Evolutionary conservation across 1,140 invertebrate genomes (phyloP).

Genomic region (Caenorhabditis briggsae): DNA sequence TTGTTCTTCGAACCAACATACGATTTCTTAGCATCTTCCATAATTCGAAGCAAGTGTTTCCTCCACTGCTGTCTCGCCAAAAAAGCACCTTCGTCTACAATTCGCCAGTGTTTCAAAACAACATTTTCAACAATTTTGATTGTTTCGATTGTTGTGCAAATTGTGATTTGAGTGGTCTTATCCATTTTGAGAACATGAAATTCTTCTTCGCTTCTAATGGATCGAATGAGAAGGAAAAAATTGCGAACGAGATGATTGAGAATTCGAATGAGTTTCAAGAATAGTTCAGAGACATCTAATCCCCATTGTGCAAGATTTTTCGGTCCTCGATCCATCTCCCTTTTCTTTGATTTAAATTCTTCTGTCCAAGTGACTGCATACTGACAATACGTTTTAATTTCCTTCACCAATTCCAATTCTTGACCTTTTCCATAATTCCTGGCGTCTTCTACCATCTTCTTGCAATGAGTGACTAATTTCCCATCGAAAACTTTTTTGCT

Average conservation of each 20-base stretch:
- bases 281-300: neutral
- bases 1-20: constrained; percentile 4
- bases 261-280: constrained; percentile 17
- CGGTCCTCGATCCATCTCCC: neutral
- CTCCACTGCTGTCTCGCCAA: constrained; percentile 31
- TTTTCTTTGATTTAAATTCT: neutral
- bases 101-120: constrained; percentile 1
- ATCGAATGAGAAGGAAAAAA: neutral
- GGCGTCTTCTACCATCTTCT: neutral
- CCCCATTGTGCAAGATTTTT: constrained; percentile 9
- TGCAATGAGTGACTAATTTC: neutral
- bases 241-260: neutral
- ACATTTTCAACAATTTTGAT: constrained; percentile 1
- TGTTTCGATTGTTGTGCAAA: neutral
- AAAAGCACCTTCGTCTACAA: constrained; percentile 2
- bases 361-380: constrained; percentile 10
- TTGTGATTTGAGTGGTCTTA: neutral
- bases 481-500: neutral
- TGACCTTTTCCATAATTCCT: neutral
- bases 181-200: neutral
- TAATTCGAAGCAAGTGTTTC: constrained; percentile 20
- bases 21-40: neutral
- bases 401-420: neutral
- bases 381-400: constrained; percentile 1
- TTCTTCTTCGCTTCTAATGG: neutral